Percentiles rank a stretch among this genome's conserved stretches.
These are phyloP conservation scores for Spea hammondii DNA, from an alignment of 2,797 vertebrate species.

Conservation along the genomic window DNA sequence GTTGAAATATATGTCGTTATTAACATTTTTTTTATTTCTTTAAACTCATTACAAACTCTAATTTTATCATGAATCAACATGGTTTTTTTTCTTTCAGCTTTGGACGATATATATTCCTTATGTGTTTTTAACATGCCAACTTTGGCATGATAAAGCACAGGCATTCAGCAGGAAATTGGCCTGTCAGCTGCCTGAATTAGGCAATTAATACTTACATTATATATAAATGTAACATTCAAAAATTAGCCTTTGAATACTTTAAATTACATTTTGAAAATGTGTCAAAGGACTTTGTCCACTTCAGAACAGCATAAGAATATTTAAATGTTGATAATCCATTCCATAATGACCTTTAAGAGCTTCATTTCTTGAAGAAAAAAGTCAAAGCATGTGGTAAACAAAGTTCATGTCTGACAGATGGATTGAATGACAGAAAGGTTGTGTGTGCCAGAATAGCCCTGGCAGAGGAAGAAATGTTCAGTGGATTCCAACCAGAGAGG, in stretches of 20 bases:
- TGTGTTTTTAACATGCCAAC: too few relatives aligned
- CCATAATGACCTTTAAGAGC: constrained; percentile 91
- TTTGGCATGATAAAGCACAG: too few relatives aligned
- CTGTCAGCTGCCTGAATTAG: constrained; percentile 58
- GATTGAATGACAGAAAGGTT: constrained; percentile 99
- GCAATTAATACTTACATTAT: too few relatives aligned
- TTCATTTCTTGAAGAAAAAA: constrained; percentile 97
- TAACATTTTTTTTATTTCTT: too few relatives aligned
- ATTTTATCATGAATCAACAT: too few relatives aligned
- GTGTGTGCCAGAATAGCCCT: constrained; percentile 98
- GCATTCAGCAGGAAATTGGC: constrained; percentile 52
- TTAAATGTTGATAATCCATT: constrained; percentile 82
- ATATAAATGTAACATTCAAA: constrained; percentile 51
- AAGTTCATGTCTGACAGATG: constrained; percentile 99
- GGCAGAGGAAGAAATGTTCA: constrained; percentile 94
- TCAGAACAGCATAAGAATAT: constrained; percentile 71
- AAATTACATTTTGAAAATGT: constrained; percentile 65
- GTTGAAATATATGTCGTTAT: too few relatives aligned
- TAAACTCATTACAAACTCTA: too few relatives aligned
- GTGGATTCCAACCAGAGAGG: constrained; percentile 99
- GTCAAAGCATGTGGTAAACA: constrained; percentile 98
- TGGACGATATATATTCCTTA: too few relatives aligned
- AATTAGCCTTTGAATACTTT: constrained; percentile 23
- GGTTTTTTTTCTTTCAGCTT: too few relatives aligned
- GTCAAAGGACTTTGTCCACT: constrained; percentile 68